phyloP scores from a whole-genome alignment of 2,113 vertebrate genomes.

The Bujurquina vittata region DNA sequence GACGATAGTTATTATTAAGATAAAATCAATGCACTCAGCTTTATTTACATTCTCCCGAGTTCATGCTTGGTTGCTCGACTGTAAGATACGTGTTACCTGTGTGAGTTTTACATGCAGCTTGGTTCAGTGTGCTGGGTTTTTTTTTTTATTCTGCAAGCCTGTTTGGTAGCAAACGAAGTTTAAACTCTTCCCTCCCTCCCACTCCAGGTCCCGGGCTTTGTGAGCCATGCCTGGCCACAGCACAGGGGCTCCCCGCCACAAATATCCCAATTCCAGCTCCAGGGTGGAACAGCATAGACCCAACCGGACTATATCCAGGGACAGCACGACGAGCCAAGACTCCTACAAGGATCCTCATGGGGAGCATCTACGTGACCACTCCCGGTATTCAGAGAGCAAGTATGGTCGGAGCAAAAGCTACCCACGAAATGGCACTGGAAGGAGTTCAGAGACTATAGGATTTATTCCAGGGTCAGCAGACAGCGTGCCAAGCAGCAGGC shows the following conservation, averaged over 20 bases:
- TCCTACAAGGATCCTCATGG: conserved; percentile 70
- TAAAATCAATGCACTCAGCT: conserved; percentile 22
- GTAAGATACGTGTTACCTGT: neutral
- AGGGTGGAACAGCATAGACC: conserved; percentile 78
- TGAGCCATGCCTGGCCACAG: conserved; percentile 89
- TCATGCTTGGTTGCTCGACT: neutral
- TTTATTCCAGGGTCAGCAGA: conserved; percentile 90
- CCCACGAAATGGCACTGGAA: conserved; percentile 77
- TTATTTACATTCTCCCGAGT: conserved; percentile 36
- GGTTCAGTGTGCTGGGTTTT: neutral
- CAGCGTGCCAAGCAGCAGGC: conserved; percentile 64
- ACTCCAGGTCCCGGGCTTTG: conserved; percentile 69
- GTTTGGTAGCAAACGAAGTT: neutral
- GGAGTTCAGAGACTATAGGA: conserved; percentile 86
- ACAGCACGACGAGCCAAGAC: conserved; percentile 80
- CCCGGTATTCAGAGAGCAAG: conserved; percentile 68
- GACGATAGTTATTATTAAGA: conserved; percentile 16
- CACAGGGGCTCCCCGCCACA: conserved; percentile 72
- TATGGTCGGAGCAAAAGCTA: conserved; percentile 74
- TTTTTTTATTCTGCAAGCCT: neutral
- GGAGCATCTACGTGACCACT: conserved; percentile 60
- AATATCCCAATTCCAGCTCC: conserved; percentile 66
- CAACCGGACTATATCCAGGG: conserved; percentile 64
- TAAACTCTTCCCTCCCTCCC: neutral
- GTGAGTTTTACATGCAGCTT: neutral